Evolutionary conservation across 2,797 vertebrate species (phyloP), one percentile per base, ranked within the genome.

Genomic region (Rhabdophis nuchalis): DNA sequence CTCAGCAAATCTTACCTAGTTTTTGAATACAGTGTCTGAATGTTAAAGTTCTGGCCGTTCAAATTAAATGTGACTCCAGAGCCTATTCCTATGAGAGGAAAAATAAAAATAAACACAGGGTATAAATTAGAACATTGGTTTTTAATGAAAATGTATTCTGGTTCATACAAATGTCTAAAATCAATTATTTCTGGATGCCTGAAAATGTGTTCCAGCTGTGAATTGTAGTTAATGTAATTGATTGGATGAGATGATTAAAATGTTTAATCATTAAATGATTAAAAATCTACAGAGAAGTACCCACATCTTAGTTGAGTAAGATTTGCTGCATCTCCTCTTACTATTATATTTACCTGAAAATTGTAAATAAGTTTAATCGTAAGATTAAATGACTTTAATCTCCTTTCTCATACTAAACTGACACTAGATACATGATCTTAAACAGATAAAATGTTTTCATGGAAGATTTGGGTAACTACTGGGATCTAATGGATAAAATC

Each of bases 21-120:
- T 16, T 98, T 98, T 53, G 99, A 99, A 96, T 99, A 99, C 50
- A 99, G 94, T 68, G 98, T 99, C 87, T 98, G 95, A 95, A 99
- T 98, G 95, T 98, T 99, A 95, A 99, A 98, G 95, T 97, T 98
- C 94, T 98, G 98, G 91, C 97, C 96, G 86, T 93, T 97, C 89
- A 97, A 96, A 90, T 97, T 96, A 96, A 98, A 98, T 96, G 94
- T 98, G 94, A 98, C 97, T 96, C 98, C 98, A 94, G 98, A 98
- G 94, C 98, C 98, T 95, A 98, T 98, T 94, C 98, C 98, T 98
- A 60, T 90, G 86, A 23, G 54, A 60, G 5, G 36, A 4, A 85
- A 36, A 88, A 10, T 6, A n/a, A 57, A n/a, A 82, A 82, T 82
- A 11, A 3, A 53, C 36, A 10, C 18, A 82, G 12, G 36, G 27